Evolutionary conservation across 2,888 invertebrate genomes (phyloP).

Genomic region (Drosophila leonis): DNA sequence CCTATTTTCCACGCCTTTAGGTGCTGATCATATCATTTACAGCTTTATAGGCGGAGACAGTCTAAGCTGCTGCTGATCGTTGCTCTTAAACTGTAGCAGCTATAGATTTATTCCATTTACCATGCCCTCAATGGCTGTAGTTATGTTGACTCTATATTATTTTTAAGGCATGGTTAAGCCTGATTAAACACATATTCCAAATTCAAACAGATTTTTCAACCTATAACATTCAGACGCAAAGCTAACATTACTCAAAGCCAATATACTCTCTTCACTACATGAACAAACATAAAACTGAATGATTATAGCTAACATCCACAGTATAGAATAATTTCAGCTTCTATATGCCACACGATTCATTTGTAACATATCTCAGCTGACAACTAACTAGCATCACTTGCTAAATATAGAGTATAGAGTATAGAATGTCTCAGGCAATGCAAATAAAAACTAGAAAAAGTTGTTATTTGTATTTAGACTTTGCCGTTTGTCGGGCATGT

Average conservation of each 20-base stretch:
- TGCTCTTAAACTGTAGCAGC: too few species aligned
- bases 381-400: not conserved
- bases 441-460: constrained; percentile 30
- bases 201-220: too few species aligned
- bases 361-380: not conserved
- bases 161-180: too few species aligned
- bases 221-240: too few species aligned
- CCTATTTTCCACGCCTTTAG: too few species aligned
- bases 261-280: not conserved
- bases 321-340: not conserved
- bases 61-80: too few species aligned
- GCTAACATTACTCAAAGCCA: not conserved
- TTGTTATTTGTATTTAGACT: constrained; percentile 29
- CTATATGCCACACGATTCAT: not conserved
- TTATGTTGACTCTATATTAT: too few species aligned
- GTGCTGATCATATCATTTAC: too few species aligned
- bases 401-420: not conserved
- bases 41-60: too few species aligned
- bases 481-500: constrained; percentile 24
- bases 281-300: not conserved
- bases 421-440: constrained; percentile 4
- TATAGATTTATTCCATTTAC: too few species aligned
- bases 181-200: too few species aligned
- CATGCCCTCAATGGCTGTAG: too few species aligned
- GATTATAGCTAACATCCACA: not conserved